These are phyloP conservation scores for Orthonychiurus folsomi DNA, from an alignment of 2,888 invertebrate species.

Conservation along the genomic window DNA sequence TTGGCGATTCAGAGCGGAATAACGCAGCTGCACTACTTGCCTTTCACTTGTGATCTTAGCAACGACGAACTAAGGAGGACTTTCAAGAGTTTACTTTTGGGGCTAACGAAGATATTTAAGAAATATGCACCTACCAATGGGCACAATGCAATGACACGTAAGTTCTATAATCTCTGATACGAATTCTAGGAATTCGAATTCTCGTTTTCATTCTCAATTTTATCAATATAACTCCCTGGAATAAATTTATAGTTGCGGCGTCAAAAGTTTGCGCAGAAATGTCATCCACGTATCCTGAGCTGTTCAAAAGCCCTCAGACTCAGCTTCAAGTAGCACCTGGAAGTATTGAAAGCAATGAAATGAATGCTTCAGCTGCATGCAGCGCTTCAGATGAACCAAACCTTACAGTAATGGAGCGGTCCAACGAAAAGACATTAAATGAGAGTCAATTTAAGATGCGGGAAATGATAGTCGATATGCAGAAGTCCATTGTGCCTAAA, in stretches of 20 bases:
- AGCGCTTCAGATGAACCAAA: slow-evolving; percentile 14
- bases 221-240: no score
- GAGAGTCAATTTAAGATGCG: slow-evolving; percentile 26
- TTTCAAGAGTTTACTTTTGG: slow-evolving; percentile 24
- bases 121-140: slow-evolving; percentile 27
- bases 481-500: slow-evolving; percentile 27
- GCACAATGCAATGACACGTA: slow-evolving; percentile 12
- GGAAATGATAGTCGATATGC: slow-evolving; percentile 25
- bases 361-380: not conserved
- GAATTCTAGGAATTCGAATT: not conserved
- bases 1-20: slow-evolving; percentile 26
- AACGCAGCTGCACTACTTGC: slow-evolving; percentile 31
- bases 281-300: slow-evolving; percentile 7
- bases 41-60: slow-evolving; percentile 29
- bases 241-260: no score
- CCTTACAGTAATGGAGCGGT: slow-evolving; percentile 20
- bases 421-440: slow-evolving; percentile 24
- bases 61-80: slow-evolving; percentile 21
- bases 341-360: not conserved
- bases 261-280: slow-evolving; percentile 22
- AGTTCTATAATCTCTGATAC: not conserved
- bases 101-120: slow-evolving; percentile 24
- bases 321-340: not conserved
- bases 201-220: not conserved
- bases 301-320: not conserved